Evolutionary conservation across 1,140 invertebrate species (phyloP), one percentile per base, ranked within the genome.

Genomic region (Ruditapes philippinarum): DNA sequence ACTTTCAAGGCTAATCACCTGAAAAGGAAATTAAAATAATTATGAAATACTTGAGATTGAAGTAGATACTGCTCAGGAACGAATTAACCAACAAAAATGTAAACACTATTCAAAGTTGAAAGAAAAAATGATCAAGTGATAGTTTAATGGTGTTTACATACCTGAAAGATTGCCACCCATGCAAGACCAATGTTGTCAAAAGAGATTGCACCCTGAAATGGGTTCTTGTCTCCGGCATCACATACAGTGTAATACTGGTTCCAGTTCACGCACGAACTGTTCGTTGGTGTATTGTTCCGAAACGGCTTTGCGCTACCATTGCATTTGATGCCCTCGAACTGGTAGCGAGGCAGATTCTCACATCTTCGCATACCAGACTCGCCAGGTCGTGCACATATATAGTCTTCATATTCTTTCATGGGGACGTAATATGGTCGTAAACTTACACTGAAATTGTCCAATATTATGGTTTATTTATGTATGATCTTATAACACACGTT

Each of bases 101-200:
- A n/a, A n/a, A n/a, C n/a, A n/a, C n/a, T n/a, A n/a, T n/a, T n/a
- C n/a, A n/a, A n/a, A n/a, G n/a, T n/a, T n/a, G n/a, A n/a, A n/a
- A n/a, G n/a, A n/a, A n/a, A n/a, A n/a, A n/a, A n/a, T n/a, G n/a
- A n/a, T n/a, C n/a, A n/a, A n/a, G n/a, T n/a, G n/a, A n/a, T n/a
- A n/a, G n/a, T n/a, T n/a, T n/a, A n/a, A 25, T 22, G 89, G 4
- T 57, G 22, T 14, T 57, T 57, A 97, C 97, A 98, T 96, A 99
- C 99, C 96, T 99, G 97, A 97, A 99, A 99, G 96, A 99, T 99
- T 87, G 99, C 99, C 79, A 99, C 99, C 99, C 99, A 99, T 49
- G 99, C 99, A 91, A 99, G 97, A 68, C 99, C 99, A 92, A 99
- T 99, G 96, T 99, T 99, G 96, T 99, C 99, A 96, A 99, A 99